Percentiles rank a stretch among this genome's conserved stretches.
phyloP scores from a whole-genome alignment of 2,797 vertebrate species.

The Catamblyrhynchus diadema region DNA sequence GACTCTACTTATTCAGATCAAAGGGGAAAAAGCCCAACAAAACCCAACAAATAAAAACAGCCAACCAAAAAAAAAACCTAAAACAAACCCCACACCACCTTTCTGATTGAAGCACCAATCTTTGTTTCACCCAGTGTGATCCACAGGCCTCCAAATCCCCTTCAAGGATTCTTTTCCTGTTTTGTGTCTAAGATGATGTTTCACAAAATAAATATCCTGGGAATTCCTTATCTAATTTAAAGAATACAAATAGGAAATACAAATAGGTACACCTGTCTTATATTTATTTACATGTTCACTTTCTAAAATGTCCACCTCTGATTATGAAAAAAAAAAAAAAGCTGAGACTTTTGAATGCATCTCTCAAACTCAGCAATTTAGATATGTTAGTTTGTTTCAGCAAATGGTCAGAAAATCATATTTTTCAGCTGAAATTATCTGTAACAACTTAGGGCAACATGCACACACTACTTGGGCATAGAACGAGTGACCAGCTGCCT shows the following conservation, averaged over 20 bases:
- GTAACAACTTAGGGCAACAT: background rate
- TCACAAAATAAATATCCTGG: background rate
- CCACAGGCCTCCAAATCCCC: background rate
- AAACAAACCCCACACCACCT: fast-evolving
- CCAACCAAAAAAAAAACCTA: fast-evolving
- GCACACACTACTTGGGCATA: background rate
- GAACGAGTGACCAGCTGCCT: background rate
- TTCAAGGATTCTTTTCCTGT: background rate
- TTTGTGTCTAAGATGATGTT: background rate
- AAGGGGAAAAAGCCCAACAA: fast-evolving
- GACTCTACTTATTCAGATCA: fast-evolving
- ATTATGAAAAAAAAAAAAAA: background rate
- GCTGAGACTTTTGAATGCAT: background rate
- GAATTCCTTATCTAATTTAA: background rate
- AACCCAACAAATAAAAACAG: fast-evolving
- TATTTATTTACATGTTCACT: background rate
- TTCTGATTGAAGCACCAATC: background rate
- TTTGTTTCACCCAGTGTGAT: background rate
- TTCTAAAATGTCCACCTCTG: background rate
- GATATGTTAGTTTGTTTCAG: background rate
- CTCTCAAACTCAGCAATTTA: background rate
- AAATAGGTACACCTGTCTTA: background rate
- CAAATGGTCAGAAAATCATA: background rate
- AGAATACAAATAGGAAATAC: background rate
- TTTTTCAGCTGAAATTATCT: background rate